Percentiles rank a stretch among this genome's conserved stretches.
Conservation (phyloP, 2,888 invertebrate genomes). For the Dryomyza anilis region DNA sequence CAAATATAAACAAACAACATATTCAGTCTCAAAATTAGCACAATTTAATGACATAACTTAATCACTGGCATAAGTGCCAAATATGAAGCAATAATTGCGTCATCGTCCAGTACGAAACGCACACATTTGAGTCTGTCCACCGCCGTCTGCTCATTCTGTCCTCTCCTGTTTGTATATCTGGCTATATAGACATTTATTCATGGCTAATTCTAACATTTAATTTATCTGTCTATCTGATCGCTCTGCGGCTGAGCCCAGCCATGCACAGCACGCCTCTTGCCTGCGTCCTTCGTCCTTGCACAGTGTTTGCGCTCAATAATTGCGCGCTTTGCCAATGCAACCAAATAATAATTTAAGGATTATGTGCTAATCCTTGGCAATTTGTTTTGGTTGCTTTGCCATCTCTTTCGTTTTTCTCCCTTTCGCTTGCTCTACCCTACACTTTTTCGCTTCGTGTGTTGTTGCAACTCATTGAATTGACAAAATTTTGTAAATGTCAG, state of each 20-base stretch:
- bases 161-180: too few species aligned
- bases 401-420: not conserved
- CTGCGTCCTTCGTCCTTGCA: not conserved
- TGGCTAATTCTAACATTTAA: too few species aligned
- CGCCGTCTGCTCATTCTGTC: too few species aligned
- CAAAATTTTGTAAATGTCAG: not conserved
- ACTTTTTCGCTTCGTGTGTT: not conserved
- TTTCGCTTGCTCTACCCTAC: not conserved
- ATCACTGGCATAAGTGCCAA: not conserved
- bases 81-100: too few species aligned
- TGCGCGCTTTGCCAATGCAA: conserved; percentile 18
- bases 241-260: too few species aligned
- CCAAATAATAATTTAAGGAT: conserved; percentile 28
- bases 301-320: conserved; percentile 12
- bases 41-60: too few species aligned
- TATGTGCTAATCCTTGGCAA: conserved; percentile 21
- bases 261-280: not conserved
- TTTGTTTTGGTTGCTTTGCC: conserved; percentile 6
- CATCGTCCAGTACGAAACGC: too few species aligned
- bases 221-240: too few species aligned
- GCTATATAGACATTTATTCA: too few species aligned
- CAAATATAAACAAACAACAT: conserved; percentile 1
- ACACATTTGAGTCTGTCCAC: too few species aligned
- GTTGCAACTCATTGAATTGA: not conserved
- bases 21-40: too few species aligned